phyloP scores from a whole-genome alignment of 2,888 invertebrate species.

The Perizoma flavofasciatum region DNA sequence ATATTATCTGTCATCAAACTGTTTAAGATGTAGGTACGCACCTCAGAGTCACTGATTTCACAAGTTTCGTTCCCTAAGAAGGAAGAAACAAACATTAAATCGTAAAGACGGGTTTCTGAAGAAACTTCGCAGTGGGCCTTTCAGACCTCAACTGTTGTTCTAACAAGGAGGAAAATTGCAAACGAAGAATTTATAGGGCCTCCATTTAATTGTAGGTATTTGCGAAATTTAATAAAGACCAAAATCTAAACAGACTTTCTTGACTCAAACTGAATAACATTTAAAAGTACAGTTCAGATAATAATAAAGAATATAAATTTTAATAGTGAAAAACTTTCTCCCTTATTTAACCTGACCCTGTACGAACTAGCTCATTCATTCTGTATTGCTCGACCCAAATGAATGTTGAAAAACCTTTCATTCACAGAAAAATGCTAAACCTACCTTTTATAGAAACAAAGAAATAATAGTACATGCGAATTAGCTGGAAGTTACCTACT shows the following conservation, averaged over 20 bases:
- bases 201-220: too few species aligned
- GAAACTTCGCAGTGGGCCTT: constrained; percentile 9
- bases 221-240: constrained; percentile 3
- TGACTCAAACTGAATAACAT: constrained; percentile 34
- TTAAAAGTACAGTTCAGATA: constrained; percentile 39
- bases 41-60: too few species aligned
- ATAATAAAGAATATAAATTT: constrained; percentile 31
- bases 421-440: too few species aligned
- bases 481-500: too few species aligned
- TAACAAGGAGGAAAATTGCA: constrained; percentile 6
- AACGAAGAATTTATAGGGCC: too few species aligned
- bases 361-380: neutral
- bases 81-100: constrained; percentile 2
- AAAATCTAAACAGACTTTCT: constrained; percentile 5
- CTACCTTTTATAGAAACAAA: too few species aligned
- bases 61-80: neutral
- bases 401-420: too few species aligned
- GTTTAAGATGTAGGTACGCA: too few species aligned
- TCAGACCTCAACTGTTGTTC: constrained; percentile 1
- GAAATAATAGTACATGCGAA: too few species aligned
- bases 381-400: too few species aligned
- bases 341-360: constrained; percentile 26
- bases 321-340: constrained; percentile 39
- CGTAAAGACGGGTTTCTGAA: constrained; percentile 9
- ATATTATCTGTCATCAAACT: too few species aligned